Conservation (phyloP, 2,888 invertebrate genomes). For the Chloromyia formosa region DNA sequence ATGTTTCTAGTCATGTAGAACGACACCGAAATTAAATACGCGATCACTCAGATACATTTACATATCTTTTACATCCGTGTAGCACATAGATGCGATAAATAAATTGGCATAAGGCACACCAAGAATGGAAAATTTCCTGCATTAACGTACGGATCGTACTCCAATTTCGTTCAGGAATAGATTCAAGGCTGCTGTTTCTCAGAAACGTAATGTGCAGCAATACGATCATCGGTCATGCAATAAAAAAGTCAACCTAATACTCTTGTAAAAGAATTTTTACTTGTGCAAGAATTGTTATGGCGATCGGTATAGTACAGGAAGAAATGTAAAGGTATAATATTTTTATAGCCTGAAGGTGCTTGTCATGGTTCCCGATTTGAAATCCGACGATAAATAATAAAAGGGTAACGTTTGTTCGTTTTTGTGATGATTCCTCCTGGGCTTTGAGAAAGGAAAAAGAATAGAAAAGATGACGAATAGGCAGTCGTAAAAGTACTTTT, state of each 20-base stretch:
- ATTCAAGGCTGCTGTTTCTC: conserved; percentile 13
- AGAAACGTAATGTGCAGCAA: background rate
- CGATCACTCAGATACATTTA: conserved; percentile 26
- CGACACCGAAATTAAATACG: conserved; percentile 5
- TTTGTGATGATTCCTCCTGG: background rate
- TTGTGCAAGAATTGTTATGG: background rate
- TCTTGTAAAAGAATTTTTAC: background rate
- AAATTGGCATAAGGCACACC: conserved; percentile 23
- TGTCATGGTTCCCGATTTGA: background rate
- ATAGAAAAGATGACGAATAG: no score
- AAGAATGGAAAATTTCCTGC: background rate
- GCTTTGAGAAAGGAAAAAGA: background rate
- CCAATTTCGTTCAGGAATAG: conserved; percentile 17
- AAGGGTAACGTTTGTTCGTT: background rate
- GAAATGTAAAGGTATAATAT: background rate
- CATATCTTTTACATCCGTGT: conserved; percentile 5
- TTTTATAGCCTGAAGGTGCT: conserved; percentile 19
- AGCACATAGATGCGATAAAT: background rate
- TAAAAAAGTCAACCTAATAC: background rate
- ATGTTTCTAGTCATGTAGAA: conserved; percentile 38
- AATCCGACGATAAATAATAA: background rate
- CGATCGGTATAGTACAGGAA: no score
- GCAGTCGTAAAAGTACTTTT: conserved; percentile 25
- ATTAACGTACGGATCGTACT: background rate
- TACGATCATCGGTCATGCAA: conserved; percentile 7